Conservation (phyloP, 2,797 vertebrate genomes). For the Rhinophrynus dorsalis region DNA sequence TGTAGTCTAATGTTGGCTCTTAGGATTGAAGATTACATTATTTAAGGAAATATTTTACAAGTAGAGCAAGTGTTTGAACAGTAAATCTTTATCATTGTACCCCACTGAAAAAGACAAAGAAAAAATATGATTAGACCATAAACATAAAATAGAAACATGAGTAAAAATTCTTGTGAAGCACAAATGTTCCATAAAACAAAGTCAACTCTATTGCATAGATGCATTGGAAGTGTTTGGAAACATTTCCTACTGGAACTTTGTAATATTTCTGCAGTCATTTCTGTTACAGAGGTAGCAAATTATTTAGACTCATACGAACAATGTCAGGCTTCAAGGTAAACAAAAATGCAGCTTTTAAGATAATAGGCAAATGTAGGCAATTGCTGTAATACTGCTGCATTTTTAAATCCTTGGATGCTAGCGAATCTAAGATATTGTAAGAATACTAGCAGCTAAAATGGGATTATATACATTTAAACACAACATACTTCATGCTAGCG, state of each 20-base stretch:
- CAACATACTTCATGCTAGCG: too few species aligned
- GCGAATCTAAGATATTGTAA: too few species aligned
- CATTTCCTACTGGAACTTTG: conserved; percentile 10
- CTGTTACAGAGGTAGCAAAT: conserved; percentile 9
- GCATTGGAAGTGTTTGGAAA: neutral
- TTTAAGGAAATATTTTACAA: conserved; percentile 33
- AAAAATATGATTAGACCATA: conserved; percentile 39
- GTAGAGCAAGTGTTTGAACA: conserved; percentile 11
- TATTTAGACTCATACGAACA: conserved; percentile 3
- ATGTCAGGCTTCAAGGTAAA: neutral
- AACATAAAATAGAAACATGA: conserved; percentile 15
- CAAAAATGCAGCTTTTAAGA: too few species aligned
- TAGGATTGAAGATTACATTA: conserved; percentile 31
- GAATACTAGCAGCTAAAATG: too few species aligned
- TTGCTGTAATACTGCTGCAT: too few species aligned
- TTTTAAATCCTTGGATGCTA: too few species aligned
- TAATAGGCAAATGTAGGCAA: too few species aligned
- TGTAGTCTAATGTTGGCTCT: conserved; percentile 22
- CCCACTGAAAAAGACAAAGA: conserved; percentile 36
- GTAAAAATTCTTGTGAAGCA: conserved; percentile 1
- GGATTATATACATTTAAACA: too few species aligned
- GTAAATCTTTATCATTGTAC: conserved; percentile 14
- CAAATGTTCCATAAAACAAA: conserved; percentile 20
- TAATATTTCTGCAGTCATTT: conserved; percentile 17
- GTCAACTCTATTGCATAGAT: neutral